phyloP scores from a whole-genome alignment of 35 echinoderm and acorn worm species.

The Anneissia japonica region DNA sequence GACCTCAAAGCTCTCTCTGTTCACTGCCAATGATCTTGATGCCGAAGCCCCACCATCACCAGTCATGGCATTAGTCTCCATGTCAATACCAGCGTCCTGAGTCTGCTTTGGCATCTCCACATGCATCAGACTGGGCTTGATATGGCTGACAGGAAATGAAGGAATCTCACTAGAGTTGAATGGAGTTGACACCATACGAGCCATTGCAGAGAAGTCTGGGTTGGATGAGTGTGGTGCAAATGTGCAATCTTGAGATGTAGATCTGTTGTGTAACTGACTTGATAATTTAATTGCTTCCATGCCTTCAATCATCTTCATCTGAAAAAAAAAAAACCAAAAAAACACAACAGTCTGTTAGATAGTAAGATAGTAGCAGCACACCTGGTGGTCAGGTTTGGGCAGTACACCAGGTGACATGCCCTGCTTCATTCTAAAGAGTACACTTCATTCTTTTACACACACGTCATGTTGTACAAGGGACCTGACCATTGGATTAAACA shows the following conservation, averaged over 20 bases:
- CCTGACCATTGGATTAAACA: no score
- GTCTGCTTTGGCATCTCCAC: background rate
- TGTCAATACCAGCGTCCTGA: background rate
- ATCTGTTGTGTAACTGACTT: background rate
- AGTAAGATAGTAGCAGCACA: background rate
- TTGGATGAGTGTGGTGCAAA: conserved; percentile 30
- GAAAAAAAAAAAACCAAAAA: background rate
- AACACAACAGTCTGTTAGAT: background rate
- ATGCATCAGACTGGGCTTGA: conserved; percentile 28
- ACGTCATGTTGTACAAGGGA: no score
- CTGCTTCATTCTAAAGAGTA: no score
- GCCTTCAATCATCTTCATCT: background rate
- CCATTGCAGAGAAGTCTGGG: conserved; percentile 51
- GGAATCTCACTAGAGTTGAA: conserved; percentile 55
- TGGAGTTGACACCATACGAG: conserved; percentile 92
- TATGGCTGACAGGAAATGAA: conserved; percentile 73
- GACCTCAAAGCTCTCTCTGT: conserved; percentile 55
- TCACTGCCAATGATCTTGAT: background rate
- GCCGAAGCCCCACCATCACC: background rate
- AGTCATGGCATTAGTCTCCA: background rate
- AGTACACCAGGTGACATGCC: no score
- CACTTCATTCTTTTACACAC: no score
- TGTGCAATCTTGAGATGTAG: conserved; percentile 26
- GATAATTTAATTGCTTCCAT: background rate
- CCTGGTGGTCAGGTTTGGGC: no score